phyloP scores from a whole-genome alignment of 2,888 invertebrate species.

The Monoplex corrugatus region DNA sequence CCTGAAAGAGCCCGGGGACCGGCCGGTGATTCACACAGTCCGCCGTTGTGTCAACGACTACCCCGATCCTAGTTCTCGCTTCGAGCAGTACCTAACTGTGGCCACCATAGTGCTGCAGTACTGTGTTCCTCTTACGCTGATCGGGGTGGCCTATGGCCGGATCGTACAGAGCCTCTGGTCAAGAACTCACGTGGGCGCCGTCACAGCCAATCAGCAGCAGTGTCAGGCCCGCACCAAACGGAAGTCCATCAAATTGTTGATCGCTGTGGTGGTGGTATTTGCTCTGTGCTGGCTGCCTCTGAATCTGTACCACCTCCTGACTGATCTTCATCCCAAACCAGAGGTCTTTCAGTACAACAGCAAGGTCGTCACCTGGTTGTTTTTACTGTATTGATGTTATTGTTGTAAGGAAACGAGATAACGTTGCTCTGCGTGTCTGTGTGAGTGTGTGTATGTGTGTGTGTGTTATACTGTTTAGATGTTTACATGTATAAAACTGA shows the following conservation, averaged over 20 bases:
- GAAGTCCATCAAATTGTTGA: constrained; percentile 82
- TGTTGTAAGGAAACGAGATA: no score
- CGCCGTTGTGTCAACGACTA: constrained; percentile 79
- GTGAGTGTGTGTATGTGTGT: no score
- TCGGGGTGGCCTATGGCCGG: constrained; percentile 80
- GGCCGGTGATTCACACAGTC: constrained; percentile 60
- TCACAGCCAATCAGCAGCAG: constrained; percentile 80
- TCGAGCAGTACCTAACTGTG: constrained; percentile 80
- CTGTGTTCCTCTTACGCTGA: constrained; percentile 81
- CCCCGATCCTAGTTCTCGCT: constrained; percentile 75
- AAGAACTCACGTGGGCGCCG: constrained; percentile 79
- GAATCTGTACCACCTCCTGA: constrained; percentile 82
- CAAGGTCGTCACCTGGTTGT: constrained; percentile 40
- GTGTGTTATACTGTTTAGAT: no score
- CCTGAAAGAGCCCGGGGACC: constrained; percentile 37
- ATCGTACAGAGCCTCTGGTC: constrained; percentile 78
- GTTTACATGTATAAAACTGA: no score
- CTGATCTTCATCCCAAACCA: constrained; percentile 77
- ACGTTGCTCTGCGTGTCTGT: no score
- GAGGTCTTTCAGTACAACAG: constrained; percentile 78
- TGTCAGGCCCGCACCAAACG: constrained; percentile 80
- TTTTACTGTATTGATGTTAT: no score
- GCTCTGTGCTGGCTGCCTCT: constrained; percentile 83
- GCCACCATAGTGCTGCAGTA: constrained; percentile 81
- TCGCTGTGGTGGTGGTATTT: constrained; percentile 82